Base-by-base conservation (phyloP, 2,888 invertebrate species). In the Stenodema calcarata region DNA sequence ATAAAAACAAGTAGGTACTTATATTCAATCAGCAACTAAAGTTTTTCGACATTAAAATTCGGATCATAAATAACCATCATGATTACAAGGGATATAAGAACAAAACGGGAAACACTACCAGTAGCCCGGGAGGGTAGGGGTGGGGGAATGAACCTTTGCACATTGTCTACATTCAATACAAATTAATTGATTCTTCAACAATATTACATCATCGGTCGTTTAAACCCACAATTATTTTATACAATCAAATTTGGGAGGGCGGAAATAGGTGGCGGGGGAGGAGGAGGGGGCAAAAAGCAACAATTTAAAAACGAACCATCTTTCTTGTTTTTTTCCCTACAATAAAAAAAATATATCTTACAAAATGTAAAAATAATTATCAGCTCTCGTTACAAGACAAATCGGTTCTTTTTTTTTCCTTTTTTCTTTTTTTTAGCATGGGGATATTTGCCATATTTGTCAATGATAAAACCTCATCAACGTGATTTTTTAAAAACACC, bases 291-390 rank as follows among this genome's bases (percentile, higher is more conserved):
- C 41, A 41, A 54, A 83, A 41, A 80, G 69, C 87, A 75, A 83
- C 70, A 87, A 47, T 85, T 76, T 44, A 78, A 42, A 78, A 73
- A 73, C 30, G 41, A 73, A 73, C 76, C 83, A 80, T 73, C 73
- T 62, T 62, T 62, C 62, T 62, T 62, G 62, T 62, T 62, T 79
- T 86, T 87, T 80, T 86, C 76, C 79, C 69, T 70, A 70, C 44
- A 70, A 83, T 83, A 82, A 83, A 86, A 83, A 86, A 87, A 87
- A 87, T 87, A 86, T 86, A 87, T 87, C 87, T 87, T 87, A 87
- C 87, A 87, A 87, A 87, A 81, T 87, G 87, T 87, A 87, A 87
- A 87, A 87, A 87, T 87, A 87, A 76, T 86, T 87, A 54, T 80
- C 80, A 80, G 54, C 50, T 80, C 80, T 78, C 73, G 35, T 28